A percentile compares a stretch with the other conserved stretches of the same genome.
phyloP scores from a whole-genome alignment of 2,797 vertebrate species.

The Helarctos malayanus region DNA sequence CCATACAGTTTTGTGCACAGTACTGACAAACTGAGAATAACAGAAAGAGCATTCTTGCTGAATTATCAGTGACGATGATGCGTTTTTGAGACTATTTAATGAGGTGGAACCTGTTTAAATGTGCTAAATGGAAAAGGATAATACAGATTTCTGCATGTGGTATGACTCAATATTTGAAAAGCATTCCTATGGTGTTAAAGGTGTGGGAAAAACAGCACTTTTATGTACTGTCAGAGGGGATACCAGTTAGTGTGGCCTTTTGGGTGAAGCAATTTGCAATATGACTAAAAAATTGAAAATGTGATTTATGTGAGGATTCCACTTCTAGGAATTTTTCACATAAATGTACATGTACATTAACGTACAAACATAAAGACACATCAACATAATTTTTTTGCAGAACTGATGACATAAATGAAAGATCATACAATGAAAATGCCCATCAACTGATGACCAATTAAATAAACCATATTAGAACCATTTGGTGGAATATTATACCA shows the following conservation, averaged over 20 bases:
- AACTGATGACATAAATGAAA: neutral
- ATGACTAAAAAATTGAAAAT: conserved; percentile 9
- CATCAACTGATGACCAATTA: neutral
- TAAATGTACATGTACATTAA: neutral
- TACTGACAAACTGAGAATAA: neutral
- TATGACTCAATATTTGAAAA: conserved; percentile 1
- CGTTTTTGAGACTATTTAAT: neutral
- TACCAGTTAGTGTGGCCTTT: neutral
- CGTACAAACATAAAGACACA: neutral
- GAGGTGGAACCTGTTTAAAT: neutral
- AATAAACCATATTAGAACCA: neutral
- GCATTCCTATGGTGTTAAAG: neutral
- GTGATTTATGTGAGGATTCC: neutral
- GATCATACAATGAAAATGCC: neutral
- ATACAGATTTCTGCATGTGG: neutral
- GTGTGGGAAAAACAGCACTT: neutral
- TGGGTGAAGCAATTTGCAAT: neutral
- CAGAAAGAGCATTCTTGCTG: neutral
- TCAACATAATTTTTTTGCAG: neutral
- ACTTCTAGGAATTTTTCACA: neutral
- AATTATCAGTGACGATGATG: neutral
- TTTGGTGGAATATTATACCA: neutral
- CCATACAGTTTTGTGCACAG: neutral
- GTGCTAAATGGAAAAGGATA: neutral
- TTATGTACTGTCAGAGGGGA: neutral